Evolutionary conservation across 2,888 invertebrate genomes (phyloP), one percentile per base, ranked within the genome.

Genomic region (Axea sp.): DNA sequence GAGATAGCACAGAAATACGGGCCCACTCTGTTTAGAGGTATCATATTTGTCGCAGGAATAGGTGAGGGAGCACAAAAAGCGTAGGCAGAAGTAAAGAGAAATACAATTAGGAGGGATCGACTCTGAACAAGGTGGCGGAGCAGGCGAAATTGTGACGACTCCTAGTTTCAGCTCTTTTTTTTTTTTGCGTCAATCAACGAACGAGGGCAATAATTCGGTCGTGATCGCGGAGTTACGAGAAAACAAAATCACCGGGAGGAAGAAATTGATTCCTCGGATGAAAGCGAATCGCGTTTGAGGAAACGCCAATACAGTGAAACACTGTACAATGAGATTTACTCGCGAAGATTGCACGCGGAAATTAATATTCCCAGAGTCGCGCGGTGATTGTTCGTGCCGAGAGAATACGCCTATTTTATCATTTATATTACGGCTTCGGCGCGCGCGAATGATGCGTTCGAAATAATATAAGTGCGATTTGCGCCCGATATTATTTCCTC

Each of bases 361-460:
- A 74, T 74, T 74, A 74, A 74, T 69, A 74, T 74, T 64, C 68
- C 12, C 39, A 26, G 51, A 60, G 60, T 28, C 59, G 35, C 37
- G 41, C 19, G 41, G 22, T 31, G 62, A 33, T 55, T 71, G 71
- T 64, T 64, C 11, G 41, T 12, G 26, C 14, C 14, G n/a, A 22
- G 26, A 22, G 45, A 60, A 59, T 28, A 30, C 30, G 45, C 45
- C 30, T 45, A 15, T 51, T 68, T 69, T 60, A 60, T 69, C 69
- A 69, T 69, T 69, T 53, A 45, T 37, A 60, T 60, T 60, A 60
- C 31, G 53, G 19, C 30, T 17, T 53, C 24, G 28, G 11, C 30
- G 43, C n/a, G 33, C 43, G 45, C 64, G 41, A 33, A 37, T 33
- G 37, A 47, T 30, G 39, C 45, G 39, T 17, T 41, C 24, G 24